A percentile compares a stretch with the other conserved stretches of the same genome.
Conservation (phyloP, 2,113 vertebrate species). For the Triplophysa dalaica region DNA sequence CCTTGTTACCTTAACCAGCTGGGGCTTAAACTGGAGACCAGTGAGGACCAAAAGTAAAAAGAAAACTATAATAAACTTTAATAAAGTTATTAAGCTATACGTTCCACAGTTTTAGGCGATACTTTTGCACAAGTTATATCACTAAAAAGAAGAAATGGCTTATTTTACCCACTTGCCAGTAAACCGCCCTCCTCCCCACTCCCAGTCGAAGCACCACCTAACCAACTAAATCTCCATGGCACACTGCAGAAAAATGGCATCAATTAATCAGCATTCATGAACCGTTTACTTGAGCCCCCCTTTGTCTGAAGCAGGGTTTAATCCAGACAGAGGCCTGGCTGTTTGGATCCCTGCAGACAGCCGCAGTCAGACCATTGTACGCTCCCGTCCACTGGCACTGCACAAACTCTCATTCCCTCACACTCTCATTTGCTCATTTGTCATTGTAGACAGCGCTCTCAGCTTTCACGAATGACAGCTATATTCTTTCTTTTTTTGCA, state of each 20-base stretch:
- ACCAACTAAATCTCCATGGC: conserved; percentile 73
- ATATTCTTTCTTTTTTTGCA: not conserved
- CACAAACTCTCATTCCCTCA: conserved; percentile 71
- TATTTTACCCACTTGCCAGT: conserved; percentile 44
- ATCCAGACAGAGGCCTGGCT: conserved; percentile 81
- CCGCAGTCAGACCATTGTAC: conserved; percentile 74
- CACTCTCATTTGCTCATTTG: conserved; percentile 65
- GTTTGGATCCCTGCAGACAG: conserved; percentile 75
- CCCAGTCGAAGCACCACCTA: conserved; percentile 51
- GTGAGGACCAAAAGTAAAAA: not conserved
- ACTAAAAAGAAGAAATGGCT: not conserved
- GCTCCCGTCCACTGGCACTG: conserved; percentile 77
- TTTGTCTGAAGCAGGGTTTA: conserved; percentile 74
- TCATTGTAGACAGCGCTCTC: conserved; percentile 21
- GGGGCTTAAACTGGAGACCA: conserved; percentile 7
- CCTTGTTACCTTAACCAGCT: conserved; percentile 66
- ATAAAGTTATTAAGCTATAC: too few relatives aligned
- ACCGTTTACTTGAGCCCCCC: conserved; percentile 78
- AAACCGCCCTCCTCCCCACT: conserved; percentile 27
- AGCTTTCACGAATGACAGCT: not conserved
- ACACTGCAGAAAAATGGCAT: conserved; percentile 78
- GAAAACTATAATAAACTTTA: not conserved
- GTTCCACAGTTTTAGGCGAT: not conserved
- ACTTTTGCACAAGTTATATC: too few relatives aligned
- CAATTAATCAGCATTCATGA: conserved; percentile 85